These are phyloP conservation scores for Gasteruption jaculator DNA, from an alignment of 2,888 invertebrate species.

Conservation along the genomic window DNA sequence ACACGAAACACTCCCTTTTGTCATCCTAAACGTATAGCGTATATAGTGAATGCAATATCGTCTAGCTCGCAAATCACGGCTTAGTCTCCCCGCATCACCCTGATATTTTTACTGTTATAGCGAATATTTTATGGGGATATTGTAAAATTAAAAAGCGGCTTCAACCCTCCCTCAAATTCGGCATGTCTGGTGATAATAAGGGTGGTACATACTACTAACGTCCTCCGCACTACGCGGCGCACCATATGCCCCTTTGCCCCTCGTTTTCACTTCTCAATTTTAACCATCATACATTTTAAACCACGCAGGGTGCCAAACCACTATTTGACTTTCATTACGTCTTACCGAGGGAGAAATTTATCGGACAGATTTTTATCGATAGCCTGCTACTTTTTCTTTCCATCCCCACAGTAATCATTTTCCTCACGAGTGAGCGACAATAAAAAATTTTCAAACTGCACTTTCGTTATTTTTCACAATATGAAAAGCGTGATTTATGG, in stretches of 20 bases:
- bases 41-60: no score
- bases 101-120: conserved; percentile 45
- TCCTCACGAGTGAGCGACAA: not conserved
- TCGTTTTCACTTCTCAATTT: conserved; percentile 14
- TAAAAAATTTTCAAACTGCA: no score
- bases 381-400: conserved; percentile 16
- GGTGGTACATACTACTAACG: no score
- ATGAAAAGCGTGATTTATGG: no score
- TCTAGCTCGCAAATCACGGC: conserved; percentile 46
- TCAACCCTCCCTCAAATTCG: conserved; percentile 30
- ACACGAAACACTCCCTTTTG: no score
- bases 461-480: no score
- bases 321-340: conserved; percentile 52
- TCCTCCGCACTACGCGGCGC: conserved; percentile 19
- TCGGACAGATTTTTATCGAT: conserved; percentile 28
- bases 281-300: conserved; percentile 26
- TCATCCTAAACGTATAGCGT: no score
- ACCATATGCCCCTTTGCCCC: conserved; percentile 33
- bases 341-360: conserved; percentile 42
- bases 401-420: conserved; percentile 5
- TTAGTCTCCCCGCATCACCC: conserved; percentile 34
- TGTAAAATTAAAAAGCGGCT: conserved; percentile 48
- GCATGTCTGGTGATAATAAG: conserved; percentile 38
- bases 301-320: conserved; percentile 38
- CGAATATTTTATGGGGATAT: conserved; percentile 48